phyloP scores from a whole-genome alignment of 2,113 vertebrate genomes.

The Amphiprion ocellaris region DNA sequence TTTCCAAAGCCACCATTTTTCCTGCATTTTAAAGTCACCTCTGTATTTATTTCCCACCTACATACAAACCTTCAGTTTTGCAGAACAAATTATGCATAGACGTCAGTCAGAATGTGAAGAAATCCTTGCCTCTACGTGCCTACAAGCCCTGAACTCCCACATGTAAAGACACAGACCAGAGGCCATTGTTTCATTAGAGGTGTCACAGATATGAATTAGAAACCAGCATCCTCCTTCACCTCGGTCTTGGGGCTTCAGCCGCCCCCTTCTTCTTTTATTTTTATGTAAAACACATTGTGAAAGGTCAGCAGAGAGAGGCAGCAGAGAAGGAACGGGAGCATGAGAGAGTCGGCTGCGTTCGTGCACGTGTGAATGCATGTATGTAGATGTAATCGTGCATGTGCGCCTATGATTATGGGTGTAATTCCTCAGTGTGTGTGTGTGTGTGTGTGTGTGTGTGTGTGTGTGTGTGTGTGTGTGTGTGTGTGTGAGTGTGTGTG shows the following conservation, averaged over 20 bases:
- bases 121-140: not conserved
- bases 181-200: conserved; percentile 64
- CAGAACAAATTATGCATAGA: not conserved
- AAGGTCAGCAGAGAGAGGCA: conserved; percentile 79
- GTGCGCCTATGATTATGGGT: conserved; percentile 43
- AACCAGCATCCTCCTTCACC: conserved; percentile 59
- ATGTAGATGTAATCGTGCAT: conserved; percentile 42
- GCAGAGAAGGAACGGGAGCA: conserved; percentile 52
- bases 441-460: conserved; percentile 18
- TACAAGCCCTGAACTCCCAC: conserved; percentile 16
- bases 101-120: not conserved
- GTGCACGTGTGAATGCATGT: conserved; percentile 29
- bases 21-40: too few species aligned
- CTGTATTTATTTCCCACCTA: too few species aligned
- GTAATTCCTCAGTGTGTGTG: conserved; percentile 37
- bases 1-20: too few species aligned
- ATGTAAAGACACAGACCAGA: conserved; percentile 47
- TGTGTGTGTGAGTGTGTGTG: conserved; percentile 25
- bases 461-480: conserved; percentile 8
- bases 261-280: conserved; percentile 71
- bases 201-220: conserved; percentile 71
- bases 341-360: conserved; percentile 40
- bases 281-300: conserved; percentile 82
- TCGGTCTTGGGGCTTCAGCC: conserved; percentile 52
- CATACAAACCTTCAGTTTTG: too few species aligned